A percentile compares a stretch with the other conserved stretches of the same genome.
phyloP scores from a whole-genome alignment of 2,888 invertebrate species.

The Archips xylosteana region DNA sequence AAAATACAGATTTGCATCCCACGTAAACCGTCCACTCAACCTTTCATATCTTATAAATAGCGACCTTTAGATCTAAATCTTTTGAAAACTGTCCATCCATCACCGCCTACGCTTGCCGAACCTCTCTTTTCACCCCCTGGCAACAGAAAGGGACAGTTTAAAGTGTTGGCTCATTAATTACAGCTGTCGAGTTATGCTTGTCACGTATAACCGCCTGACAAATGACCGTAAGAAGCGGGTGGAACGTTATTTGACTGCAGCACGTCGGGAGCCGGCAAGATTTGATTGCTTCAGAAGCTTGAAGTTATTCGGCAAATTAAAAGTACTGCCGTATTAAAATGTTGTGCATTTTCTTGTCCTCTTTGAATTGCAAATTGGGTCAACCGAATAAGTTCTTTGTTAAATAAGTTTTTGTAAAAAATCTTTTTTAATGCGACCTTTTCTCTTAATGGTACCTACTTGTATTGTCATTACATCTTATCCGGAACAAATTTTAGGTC shows the following conservation, averaged over 20 bases:
- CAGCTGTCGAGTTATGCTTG: constrained; percentile 47
- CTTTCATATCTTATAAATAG: constrained; percentile 12
- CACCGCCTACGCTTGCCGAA: constrained; percentile 16
- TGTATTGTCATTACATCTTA: too few species aligned
- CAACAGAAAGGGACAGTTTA: constrained; percentile 4
- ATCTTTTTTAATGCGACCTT: too few species aligned
- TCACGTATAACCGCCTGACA: constrained; percentile 55
- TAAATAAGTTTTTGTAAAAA: too few species aligned
- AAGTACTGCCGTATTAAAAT: not conserved
- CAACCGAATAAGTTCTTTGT: too few species aligned
- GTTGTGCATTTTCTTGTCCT: not conserved
- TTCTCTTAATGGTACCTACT: too few species aligned
- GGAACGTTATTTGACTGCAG: constrained; percentile 50
- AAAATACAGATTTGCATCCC: not conserved
- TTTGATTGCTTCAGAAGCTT: constrained; percentile 8
- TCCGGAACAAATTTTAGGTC: too few species aligned
- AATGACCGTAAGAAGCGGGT: constrained; percentile 54
- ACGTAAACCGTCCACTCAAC: constrained; percentile 3
- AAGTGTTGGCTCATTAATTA: constrained; percentile 55
- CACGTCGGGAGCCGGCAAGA: not conserved
- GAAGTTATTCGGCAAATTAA: not conserved
- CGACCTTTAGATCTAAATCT: constrained; percentile 24
- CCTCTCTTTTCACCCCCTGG: not conserved
- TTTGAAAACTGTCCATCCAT: constrained; percentile 30
- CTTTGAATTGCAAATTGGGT: not conserved